Base-by-base conservation (phyloP, 2,113 vertebrate genomes). In the Datnioides undecimradiatus region DNA sequence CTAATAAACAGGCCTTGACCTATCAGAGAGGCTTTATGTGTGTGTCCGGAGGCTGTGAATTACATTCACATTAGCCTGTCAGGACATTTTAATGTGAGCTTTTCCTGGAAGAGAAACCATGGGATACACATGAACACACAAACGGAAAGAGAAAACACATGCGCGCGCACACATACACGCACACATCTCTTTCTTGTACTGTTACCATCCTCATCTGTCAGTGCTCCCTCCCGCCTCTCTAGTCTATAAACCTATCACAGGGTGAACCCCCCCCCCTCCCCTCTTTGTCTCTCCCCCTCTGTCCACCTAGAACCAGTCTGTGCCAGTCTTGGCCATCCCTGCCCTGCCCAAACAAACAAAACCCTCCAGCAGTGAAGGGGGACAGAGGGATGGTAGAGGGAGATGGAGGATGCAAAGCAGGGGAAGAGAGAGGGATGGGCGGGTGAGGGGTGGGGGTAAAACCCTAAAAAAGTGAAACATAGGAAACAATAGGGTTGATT, bases 251-350 rank as follows among this genome's bases (percentile, higher is more conserved):
- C 73, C 88, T 86, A 80, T 84, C 86, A 90, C 62, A 60, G 79
- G 78, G 83, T 64, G 70, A 76, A 9, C 55, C 40, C 63, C 70
- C 60, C 46, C 70, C 55, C 40, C 63, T 67, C 60, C 46, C 70
- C 76, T 52, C 21, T 80, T 82, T 74, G 59, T 54, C 25, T 29
- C 71, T 69, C 27, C 38, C 25, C 38, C 79, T 62, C 59, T 14
- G 69, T 91, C 92, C 91, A 90, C 91, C 90, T 85, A 73, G 90
- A 95, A 94, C 93, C 94, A 94, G 95, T 91, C 91, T 94, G 93
- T 94, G 89, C 94, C 93, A 94, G 94, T 92, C 88, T 73, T 82
- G 86, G 81, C 91, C 89, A 88, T 91, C 87, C 79, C 86, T 86
- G 86, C 85, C 89, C 88, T 80, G 80, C 74, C 88, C 83, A 86